These are phyloP conservation scores for Propsilocerus akamusi DNA, from an alignment of 1,140 invertebrate species.

Conservation along the genomic window DNA sequence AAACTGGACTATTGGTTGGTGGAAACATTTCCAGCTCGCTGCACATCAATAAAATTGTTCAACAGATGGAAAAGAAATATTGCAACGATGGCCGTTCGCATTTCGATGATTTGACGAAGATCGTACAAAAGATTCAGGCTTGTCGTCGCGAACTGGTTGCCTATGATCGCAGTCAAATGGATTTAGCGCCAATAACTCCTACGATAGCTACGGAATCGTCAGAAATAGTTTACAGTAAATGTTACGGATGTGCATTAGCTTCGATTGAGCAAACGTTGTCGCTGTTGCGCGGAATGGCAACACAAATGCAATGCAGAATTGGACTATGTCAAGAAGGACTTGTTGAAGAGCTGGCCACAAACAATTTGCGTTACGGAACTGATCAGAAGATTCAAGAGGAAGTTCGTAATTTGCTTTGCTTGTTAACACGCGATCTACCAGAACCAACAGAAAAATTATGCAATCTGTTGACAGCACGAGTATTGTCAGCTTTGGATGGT, in stretches of 20 bases:
- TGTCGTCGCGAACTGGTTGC: conserved; percentile 79
- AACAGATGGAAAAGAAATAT: conserved; percentile 78
- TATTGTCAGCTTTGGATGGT: conserved; percentile 54
- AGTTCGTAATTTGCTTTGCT: conserved; percentile 69
- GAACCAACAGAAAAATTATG: conserved; percentile 74
- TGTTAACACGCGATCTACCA: conserved; percentile 80
- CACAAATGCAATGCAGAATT: conserved; percentile 55
- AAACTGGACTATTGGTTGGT: conserved; percentile 24
- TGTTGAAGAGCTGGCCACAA: conserved; percentile 75
- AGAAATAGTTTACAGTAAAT: conserved; percentile 29
- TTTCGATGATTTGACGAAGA: conserved; percentile 92
- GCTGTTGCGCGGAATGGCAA: conserved; percentile 75
- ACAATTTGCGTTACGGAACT: conserved; percentile 68
- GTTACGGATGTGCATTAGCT: conserved; percentile 70
- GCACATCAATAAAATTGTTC: conserved; percentile 69
- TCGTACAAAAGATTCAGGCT: conserved; percentile 79
- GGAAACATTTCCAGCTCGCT: conserved; percentile 29
- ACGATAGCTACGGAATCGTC: conserved; percentile 4
- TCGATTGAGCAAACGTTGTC: conserved; percentile 90
- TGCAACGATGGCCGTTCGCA: conserved; percentile 85
- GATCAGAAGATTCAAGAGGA: conserved; percentile 66
- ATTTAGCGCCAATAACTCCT: conserved; percentile 21
- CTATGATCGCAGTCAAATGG: conserved; percentile 69
- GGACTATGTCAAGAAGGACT: conserved; percentile 71
- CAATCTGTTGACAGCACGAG: conserved; percentile 59